Conservation (phyloP, 2,888 invertebrate species). For the Lydus trimaculatus region DNA sequence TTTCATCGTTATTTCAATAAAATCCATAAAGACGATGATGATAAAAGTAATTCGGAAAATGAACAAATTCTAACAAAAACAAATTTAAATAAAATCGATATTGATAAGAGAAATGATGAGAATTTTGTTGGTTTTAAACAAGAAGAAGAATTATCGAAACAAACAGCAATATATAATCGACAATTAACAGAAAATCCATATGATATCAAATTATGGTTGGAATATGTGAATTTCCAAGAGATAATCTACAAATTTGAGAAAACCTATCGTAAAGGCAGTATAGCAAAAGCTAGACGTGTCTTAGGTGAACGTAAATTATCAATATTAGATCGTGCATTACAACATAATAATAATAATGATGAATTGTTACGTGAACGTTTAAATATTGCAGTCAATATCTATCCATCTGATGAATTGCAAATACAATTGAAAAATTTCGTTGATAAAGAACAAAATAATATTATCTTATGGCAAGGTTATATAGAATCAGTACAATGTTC, state of each 20-base stretch:
- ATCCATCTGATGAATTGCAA: slow-evolving; percentile 68
- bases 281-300: slow-evolving; percentile 58
- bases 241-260: slow-evolving; percentile 60
- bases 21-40: slow-evolving; percentile 35
- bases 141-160: slow-evolving; percentile 62
- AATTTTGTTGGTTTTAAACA: slow-evolving; percentile 52
- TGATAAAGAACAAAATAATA: slow-evolving; percentile 62
- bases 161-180: slow-evolving; percentile 65
- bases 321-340: slow-evolving; percentile 68
- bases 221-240: slow-evolving; percentile 68
- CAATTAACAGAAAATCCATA: slow-evolving; percentile 62
- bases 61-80: slow-evolving; percentile 46
- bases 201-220: slow-evolving; percentile 67
- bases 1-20: slow-evolving; percentile 52
- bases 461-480: slow-evolving; percentile 64
- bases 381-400: slow-evolving; percentile 61
- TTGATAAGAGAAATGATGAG: slow-evolving; percentile 37
- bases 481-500: slow-evolving; percentile 65
- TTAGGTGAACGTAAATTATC: slow-evolving; percentile 67
- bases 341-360: slow-evolving; percentile 64
- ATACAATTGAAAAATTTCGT: slow-evolving; percentile 61
- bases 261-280: slow-evolving; percentile 57
- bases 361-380: slow-evolving; percentile 63
- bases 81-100: slow-evolving; percentile 33
- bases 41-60: slow-evolving; percentile 35